A percentile compares a stretch with the other conserved stretches of the same genome.
Evolutionary conservation across 2,888 invertebrate species (phyloP).

Genomic region (Troides oblongomaculatus): DNA sequence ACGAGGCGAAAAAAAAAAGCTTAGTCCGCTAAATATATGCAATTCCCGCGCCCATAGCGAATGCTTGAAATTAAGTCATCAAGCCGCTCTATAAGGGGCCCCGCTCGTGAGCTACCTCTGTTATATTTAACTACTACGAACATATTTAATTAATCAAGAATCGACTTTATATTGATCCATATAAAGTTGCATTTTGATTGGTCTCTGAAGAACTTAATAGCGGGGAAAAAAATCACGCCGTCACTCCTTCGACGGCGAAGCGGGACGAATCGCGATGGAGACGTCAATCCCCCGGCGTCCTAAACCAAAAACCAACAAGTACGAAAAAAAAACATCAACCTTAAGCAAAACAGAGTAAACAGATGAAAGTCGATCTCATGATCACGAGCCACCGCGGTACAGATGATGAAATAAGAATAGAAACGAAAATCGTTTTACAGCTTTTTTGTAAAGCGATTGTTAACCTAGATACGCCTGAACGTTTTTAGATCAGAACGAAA

Average conservation of each 20-base stretch:
- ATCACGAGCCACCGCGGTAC: conserved; percentile 36
- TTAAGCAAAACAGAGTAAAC: conserved; percentile 38
- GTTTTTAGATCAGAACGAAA: conserved; percentile 1
- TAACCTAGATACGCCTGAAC: conserved; percentile 26
- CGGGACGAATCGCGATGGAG: conserved; percentile 72
- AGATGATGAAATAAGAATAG: conserved; percentile 22
- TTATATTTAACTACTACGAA: conserved; percentile 44
- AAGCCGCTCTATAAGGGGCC: conserved; percentile 61
- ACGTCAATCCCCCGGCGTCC: conserved; percentile 71
- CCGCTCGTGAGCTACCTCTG: conserved; percentile 48
- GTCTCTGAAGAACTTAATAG: conserved; percentile 43
- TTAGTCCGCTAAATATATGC: conserved; percentile 40
- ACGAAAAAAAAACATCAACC: conserved; percentile 52
- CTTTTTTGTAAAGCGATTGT: conserved; percentile 24
- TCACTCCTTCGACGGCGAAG: conserved; percentile 65
- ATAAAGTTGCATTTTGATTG: conserved; percentile 23
- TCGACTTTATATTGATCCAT: conserved; percentile 9
- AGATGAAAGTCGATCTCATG: conserved; percentile 42
- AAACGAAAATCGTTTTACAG: conserved; percentile 15
- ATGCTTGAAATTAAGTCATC: conserved; percentile 72
- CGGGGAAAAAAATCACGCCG: conserved; percentile 67
- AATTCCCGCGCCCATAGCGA: conserved; percentile 60
- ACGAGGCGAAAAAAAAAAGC: conserved; percentile 29
- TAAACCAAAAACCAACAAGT: conserved; percentile 74
- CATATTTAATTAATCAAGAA: conserved; percentile 5